A percentile compares a stretch with the other conserved stretches of the same genome.
phyloP scores from a whole-genome alignment of 1,140 invertebrate genomes.

The Apis laboriosa region DNA sequence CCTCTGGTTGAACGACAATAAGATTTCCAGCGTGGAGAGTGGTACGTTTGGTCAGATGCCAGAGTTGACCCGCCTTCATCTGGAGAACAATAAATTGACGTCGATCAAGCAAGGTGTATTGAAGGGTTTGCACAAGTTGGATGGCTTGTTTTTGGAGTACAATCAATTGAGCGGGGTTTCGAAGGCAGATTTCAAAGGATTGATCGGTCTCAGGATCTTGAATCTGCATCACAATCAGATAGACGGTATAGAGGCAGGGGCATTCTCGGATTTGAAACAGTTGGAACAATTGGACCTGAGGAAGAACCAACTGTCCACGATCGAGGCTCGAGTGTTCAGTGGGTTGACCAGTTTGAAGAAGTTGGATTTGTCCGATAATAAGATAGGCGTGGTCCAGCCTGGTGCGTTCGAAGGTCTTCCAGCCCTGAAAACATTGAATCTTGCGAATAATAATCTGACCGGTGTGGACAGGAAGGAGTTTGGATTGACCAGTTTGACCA shows the following conservation, averaged over 20 bases:
- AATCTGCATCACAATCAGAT: slow-evolving; percentile 50
- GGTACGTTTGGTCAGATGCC: slow-evolving; percentile 34
- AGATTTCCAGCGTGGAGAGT: slow-evolving; percentile 38
- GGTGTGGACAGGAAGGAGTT: not conserved
- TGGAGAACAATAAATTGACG: slow-evolving; percentile 47
- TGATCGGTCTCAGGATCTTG: slow-evolving; percentile 41
- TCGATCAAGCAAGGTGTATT: slow-evolving; percentile 9
- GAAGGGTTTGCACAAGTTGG: slow-evolving; percentile 42
- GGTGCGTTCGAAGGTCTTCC: slow-evolving; percentile 16
- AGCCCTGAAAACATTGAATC: slow-evolving; percentile 6
- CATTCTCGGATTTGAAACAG: slow-evolving; percentile 31
- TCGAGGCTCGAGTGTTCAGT: slow-evolving; percentile 10
- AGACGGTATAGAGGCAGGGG: slow-evolving; percentile 5
- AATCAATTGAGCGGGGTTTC: slow-evolving; percentile 44
- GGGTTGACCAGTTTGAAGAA: slow-evolving; percentile 31
- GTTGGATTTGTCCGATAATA: slow-evolving; percentile 30
- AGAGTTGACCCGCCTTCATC: slow-evolving; percentile 34
- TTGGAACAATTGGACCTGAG: slow-evolving; percentile 32
- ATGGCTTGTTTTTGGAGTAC: slow-evolving; percentile 43
- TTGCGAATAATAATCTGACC: slow-evolving; percentile 1
- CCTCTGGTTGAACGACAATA: slow-evolving; percentile 55
- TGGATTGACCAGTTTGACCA: not conserved
- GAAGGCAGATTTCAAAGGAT: slow-evolving; percentile 14
- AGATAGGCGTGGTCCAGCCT: slow-evolving; percentile 17
- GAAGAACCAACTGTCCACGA: slow-evolving; percentile 27